Evolutionary conservation across 2,888 invertebrate genomes (phyloP), one percentile per base, ranked within the genome.

Genomic region (Dugesia japonica): DNA sequence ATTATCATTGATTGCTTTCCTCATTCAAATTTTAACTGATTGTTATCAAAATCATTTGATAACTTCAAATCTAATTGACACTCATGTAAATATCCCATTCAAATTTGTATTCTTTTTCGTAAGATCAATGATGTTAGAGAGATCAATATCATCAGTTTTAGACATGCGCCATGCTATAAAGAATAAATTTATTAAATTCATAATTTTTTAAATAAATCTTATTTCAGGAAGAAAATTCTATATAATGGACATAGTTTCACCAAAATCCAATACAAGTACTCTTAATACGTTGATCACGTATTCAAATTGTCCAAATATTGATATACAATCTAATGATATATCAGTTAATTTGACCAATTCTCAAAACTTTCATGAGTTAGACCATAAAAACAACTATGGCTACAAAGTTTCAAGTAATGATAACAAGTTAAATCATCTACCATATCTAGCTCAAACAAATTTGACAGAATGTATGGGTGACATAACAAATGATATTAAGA

Each of bases 11-110:
- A 56, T 56, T 56, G 56, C 56, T 56, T 56, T 56, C 56, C 56
- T 56, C 56, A 56, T 56, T 56, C 56, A 56, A 56, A 38, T 4
- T 56, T 31, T 56, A 56, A 56, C 56, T 56, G 56, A 56, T 56
- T 56, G 56, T 56, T 56, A 56, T 56, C 56, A 56, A 56, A 56
- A 4, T 56, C 56, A 56, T 56, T 56, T 56, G 56, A 56, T 56
- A 56, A 56, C 56, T 56, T n/a, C 56, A 56, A 56, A 56, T 56
- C 56, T 56, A 56, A 56, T 56, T 56, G 56, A 56, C 23, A 56
- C 56, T 56, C 56, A 56, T 56, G 56, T 20, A 56, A 56, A 56
- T 56, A 56, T 56, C 56, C 23, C 56, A 56, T 56, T 56, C 56
- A 56, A 56, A 56, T 56, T 56, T 56, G 9, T n/a, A n/a, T 20